phyloP scores from a whole-genome alignment of 2,797 vertebrate species.

The Pelochelys cantorii region DNA sequence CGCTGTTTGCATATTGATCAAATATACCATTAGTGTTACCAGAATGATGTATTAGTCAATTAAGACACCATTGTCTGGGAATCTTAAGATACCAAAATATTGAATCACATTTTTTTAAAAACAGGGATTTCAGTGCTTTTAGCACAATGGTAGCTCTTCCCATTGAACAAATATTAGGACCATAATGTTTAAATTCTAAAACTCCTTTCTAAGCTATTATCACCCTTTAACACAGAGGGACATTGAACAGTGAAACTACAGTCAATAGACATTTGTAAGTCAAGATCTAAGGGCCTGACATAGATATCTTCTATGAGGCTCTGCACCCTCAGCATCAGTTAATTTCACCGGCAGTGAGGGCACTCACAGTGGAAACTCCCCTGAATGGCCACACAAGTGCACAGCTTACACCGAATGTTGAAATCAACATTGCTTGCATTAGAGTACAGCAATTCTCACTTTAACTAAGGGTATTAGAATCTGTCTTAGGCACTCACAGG shows the following conservation, averaged over 20 bases:
- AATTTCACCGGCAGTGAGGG: background rate
- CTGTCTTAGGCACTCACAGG: background rate
- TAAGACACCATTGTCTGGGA: slow-evolving; percentile 70
- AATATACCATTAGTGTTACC: slow-evolving; percentile 72
- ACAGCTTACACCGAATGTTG: background rate
- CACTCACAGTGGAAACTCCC: background rate
- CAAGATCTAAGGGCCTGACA: background rate
- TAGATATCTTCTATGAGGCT: background rate
- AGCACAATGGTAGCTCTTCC: background rate
- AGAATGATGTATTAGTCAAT: slow-evolving; percentile 74
- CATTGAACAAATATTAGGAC: background rate
- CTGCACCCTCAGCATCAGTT: background rate
- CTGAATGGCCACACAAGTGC: too few species aligned
- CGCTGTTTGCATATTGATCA: slow-evolving; percentile 71
- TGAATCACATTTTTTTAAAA: slow-evolving; percentile 55
- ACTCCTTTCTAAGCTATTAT: background rate
- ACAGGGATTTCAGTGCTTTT: slow-evolving; percentile 19
- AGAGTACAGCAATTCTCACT: background rate
- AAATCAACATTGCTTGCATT: background rate
- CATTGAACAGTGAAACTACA: background rate
- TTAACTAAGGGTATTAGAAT: background rate
- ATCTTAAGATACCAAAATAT: slow-evolving; percentile 75
- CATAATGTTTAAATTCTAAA: background rate
- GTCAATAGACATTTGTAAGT: background rate
- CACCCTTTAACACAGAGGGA: background rate